Conservation (phyloP, 2,888 invertebrate species). For the Altica lythri region DNA sequence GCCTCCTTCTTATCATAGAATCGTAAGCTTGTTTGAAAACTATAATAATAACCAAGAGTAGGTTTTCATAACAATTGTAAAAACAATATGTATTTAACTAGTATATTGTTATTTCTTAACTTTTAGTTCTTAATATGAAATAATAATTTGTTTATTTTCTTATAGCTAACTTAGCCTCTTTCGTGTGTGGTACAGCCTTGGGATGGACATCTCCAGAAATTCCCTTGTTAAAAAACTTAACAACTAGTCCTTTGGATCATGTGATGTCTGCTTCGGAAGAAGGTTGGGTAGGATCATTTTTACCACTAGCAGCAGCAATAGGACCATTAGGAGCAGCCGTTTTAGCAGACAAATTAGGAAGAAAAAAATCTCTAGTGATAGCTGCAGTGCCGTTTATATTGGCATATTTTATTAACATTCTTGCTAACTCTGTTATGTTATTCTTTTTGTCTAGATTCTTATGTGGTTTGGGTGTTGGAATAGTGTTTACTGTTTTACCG, state of each 20-base stretch:
- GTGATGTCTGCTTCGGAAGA: constrained; percentile 52
- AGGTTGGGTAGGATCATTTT: constrained; percentile 62
- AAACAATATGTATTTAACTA: too few relatives aligned
- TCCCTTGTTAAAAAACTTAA: constrained; percentile 47
- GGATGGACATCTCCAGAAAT: constrained; percentile 60
- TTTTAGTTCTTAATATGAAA: too few relatives aligned
- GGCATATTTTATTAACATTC: constrained; percentile 67
- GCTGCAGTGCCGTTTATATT: constrained; percentile 70
- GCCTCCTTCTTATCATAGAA: too few relatives aligned
- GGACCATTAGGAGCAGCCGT: constrained; percentile 76
- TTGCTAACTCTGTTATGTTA: constrained; percentile 42
- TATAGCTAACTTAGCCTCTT: constrained; percentile 59
- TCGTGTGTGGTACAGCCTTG: constrained; percentile 58
- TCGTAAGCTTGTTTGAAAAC: too few relatives aligned
- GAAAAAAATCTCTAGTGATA: constrained; percentile 70
- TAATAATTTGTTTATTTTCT: too few relatives aligned
- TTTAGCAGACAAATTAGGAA: constrained; percentile 68
- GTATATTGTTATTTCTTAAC: too few relatives aligned
- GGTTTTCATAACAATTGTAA: too few relatives aligned
- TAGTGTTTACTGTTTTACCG: constrained; percentile 74
- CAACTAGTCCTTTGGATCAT: constrained; percentile 49
- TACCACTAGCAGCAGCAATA: constrained; percentile 60
- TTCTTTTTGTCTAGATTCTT: constrained; percentile 57
- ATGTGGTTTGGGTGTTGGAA: constrained; percentile 69
- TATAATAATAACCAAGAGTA: too few relatives aligned